phyloP scores from a whole-genome alignment of 2,797 vertebrate species.

The Loris lydekkerianus region DNA sequence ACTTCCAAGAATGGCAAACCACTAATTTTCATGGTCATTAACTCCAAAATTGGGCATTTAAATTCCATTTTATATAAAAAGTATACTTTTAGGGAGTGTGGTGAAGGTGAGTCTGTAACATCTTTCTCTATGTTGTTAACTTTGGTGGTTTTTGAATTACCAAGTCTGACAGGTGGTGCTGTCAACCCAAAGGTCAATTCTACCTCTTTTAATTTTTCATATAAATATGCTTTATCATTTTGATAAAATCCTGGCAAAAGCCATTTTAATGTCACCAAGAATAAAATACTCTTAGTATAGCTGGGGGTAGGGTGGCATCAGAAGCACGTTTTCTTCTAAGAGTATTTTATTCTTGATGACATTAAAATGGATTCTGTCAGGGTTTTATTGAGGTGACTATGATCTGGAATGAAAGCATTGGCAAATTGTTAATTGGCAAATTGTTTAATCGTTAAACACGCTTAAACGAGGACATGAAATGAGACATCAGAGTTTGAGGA shows the following conservation, averaged over 20 bases:
- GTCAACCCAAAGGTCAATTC: not conserved
- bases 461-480: constrained; percentile 3
- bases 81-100: not conserved
- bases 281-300: not conserved
- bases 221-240: not conserved
- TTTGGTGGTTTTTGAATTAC: not conserved
- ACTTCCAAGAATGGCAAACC: constrained; percentile 39
- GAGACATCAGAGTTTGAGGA: not conserved
- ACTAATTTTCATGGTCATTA: constrained; percentile 8
- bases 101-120: not conserved
- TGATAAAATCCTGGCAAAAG: constrained; percentile 1
- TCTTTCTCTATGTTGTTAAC: constrained; percentile 12
- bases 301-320: not conserved
- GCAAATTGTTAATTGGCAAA: not conserved
- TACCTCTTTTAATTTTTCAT: constrained; percentile 19
- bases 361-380: not conserved
- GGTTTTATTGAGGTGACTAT: constrained; percentile 43
- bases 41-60: constrained; percentile 30
- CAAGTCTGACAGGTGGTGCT: not conserved
- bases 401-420: constrained; percentile 20
- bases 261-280: constrained; percentile 55
- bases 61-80: constrained; percentile 28
- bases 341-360: constrained; percentile 57
- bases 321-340: not conserved
- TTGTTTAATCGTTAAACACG: not conserved